phyloP scores from a whole-genome alignment of 2,113 vertebrate genomes.

The Addax nasomaculatus region DNA sequence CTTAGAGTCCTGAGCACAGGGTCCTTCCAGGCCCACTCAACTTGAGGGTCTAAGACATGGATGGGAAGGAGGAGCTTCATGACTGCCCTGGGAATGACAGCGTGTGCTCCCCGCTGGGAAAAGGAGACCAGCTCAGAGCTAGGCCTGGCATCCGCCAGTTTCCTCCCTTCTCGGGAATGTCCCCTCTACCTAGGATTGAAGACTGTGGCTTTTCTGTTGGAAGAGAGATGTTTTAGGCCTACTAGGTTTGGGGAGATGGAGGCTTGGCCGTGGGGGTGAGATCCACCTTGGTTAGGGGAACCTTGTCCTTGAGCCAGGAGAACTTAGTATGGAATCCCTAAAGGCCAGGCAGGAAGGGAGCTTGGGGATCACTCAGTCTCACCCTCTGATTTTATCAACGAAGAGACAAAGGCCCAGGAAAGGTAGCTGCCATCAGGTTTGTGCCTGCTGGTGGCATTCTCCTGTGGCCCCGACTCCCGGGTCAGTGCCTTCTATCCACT shows the following conservation, averaged over 20 bases:
- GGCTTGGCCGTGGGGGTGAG: fast-evolving
- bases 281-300: neutral
- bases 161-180: neutral
- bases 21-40: neutral
- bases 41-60: neutral
- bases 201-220: neutral
- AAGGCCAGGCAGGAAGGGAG: neutral
- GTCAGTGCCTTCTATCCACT: neutral
- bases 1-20: neutral
- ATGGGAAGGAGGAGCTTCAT: no score
- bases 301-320: neutral
- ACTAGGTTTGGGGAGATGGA: neutral
- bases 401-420: neutral
- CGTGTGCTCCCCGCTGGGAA: fast-evolving
- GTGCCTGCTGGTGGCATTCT: fast-evolving
- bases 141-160: fast-evolving
- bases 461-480: neutral
- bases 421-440: neutral
- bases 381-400: neutral
- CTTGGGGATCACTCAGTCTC: neutral
- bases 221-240: neutral
- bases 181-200: neutral
- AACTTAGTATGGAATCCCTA: neutral
- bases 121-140: neutral
- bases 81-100: neutral